Base-by-base conservation (phyloP, 2,113 vertebrate genomes). In the Sinocyclocheilus anophthalmus region DNA sequence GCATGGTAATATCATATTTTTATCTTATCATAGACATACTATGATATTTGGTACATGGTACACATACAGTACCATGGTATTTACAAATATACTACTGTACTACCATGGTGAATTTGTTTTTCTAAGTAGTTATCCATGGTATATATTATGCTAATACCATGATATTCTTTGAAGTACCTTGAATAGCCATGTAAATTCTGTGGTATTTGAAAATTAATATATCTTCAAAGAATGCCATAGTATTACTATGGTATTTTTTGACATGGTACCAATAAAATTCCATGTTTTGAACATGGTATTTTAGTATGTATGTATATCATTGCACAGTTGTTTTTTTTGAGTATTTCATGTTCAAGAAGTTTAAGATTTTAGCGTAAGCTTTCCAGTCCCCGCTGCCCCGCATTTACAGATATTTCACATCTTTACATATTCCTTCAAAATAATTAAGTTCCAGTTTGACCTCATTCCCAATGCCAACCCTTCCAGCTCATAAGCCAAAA, bases 371-470 rank as follows among this genome's bases (percentile, higher is more conserved):
- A 59, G 20, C 7, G 3, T 33, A 69, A 33, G 2, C n/a, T 37
- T 70, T 70, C 30, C 30, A 70, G 16, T 37, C 18, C 2, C 14
- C 8, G 6, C 14, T 70, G 67, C 7, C 53, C 53, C 14, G 0
- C 5, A 55, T 55, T 37, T 16, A 37, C 14, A 70, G 30, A 70
- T 10, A 3, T 70, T 30, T 63, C 1, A 26, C 84, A 50, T 73
- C 33, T 11, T 83, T 91, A 65, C 83, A 85, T 86, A 84, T 89
- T 70, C 33, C 30, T 7, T 37, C 37, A 48, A 73, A 80, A 90
- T 86, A 88, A 91, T 92, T 88, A 45, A 45, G 42, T 48, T 30
- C 39, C 24, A 55, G 77, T 20, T 42, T 63, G 75, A 90, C 88
- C 86, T 73, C 78, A 22, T 83, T 78, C 78, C 10, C 50, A 33